These are phyloP conservation scores for Australoheros scitulus DNA, from an alignment of 2,113 vertebrate genomes.

Conservation along the genomic window DNA sequence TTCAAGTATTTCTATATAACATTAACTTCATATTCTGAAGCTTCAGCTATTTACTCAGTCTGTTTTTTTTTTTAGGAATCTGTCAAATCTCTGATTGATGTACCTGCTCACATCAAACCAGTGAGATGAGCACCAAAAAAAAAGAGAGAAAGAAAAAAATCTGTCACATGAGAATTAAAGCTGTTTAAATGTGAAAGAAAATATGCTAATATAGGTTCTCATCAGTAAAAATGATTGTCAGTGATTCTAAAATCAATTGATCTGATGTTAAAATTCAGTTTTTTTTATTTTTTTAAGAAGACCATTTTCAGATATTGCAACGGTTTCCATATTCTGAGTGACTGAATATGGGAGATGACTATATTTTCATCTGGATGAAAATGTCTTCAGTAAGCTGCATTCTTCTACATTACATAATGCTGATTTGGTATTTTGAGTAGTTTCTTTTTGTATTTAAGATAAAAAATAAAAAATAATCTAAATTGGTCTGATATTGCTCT, in stretches of 20 bases:
- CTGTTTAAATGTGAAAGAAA: not conserved
- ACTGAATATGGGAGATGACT: not conserved
- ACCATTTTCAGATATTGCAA: not conserved
- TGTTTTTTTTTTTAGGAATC: not conserved
- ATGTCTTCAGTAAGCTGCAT: not conserved
- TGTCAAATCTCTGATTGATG: not conserved
- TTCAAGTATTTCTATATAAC: not conserved
- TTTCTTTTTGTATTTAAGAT: not conserved
- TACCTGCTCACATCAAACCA: not conserved
- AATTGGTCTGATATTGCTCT: constrained; percentile 8
- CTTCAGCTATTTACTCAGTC: not conserved
- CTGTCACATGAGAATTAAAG: not conserved
- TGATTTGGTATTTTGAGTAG: constrained; percentile 5
- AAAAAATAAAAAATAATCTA: not conserved
- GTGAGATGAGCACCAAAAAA: not conserved
- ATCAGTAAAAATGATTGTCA: not conserved
- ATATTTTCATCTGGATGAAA: too few species aligned
- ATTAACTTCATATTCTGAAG: not conserved
- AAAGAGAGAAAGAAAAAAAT: not conserved
- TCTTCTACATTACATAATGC: not conserved
- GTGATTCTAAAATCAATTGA: not conserved
- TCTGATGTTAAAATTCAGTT: too few species aligned
- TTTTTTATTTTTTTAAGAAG: too few species aligned
- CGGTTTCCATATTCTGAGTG: not conserved
- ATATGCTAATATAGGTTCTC: not conserved